Evolutionary conservation across 2,113 vertebrate genomes (phyloP).

Genomic region (Ceyx cyanopectus): DNA sequence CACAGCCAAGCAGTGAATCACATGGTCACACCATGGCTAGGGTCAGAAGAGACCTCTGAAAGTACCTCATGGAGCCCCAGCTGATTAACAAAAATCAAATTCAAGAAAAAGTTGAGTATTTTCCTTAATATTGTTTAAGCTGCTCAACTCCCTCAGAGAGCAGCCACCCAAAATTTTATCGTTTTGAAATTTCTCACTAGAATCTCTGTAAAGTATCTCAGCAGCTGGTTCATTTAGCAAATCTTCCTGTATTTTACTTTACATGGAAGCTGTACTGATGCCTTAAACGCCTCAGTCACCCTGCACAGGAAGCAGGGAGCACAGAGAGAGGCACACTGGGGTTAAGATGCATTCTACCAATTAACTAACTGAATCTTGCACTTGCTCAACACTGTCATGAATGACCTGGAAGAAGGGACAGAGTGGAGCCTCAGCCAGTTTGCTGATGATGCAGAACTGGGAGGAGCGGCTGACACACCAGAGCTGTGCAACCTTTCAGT

Average conservation of each 20-base stretch:
- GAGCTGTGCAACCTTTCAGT: too few relatives aligned
- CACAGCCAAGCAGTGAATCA: not conserved
- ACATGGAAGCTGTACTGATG: not conserved
- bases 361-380: not conserved
- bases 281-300: not conserved
- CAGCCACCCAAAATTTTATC: not conserved
- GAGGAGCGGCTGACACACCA: too few relatives aligned
- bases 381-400: too few relatives aligned
- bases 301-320: not conserved
- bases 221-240: not conserved
- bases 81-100: not conserved
- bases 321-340: fast-evolving
- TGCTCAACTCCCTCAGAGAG: not conserved
- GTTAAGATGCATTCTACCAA: not conserved
- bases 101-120: not conserved
- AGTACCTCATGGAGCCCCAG: not conserved
- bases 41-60: not conserved
- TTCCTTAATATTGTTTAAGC: not conserved
- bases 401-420: too few relatives aligned
- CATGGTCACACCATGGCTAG: too few relatives aligned
- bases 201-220: not conserved
- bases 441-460: too few relatives aligned
- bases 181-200: not conserved
- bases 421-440: too few relatives aligned
- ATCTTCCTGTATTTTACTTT: not conserved